Percentiles rank a stretch among this genome's conserved stretches.
phyloP scores from a whole-genome alignment of 2,113 vertebrate genomes.

The Megaptera novaeangliae region DNA sequence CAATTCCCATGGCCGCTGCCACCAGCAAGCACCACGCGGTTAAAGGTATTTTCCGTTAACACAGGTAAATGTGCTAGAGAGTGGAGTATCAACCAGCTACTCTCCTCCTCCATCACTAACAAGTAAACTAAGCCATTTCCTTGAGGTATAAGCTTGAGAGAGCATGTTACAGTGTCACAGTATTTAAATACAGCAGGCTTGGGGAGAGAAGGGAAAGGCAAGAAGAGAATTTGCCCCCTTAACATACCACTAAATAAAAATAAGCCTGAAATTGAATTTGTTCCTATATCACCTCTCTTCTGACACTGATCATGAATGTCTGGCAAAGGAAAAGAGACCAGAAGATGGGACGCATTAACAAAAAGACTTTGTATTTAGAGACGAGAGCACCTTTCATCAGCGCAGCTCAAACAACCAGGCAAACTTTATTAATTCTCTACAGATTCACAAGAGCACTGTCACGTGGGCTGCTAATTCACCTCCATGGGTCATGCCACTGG shows the following conservation, averaged over 20 bases:
- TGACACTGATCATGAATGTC: neutral
- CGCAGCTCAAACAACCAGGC: neutral
- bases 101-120: neutral
- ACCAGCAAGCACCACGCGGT: neutral
- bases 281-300: neutral
- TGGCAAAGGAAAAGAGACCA: slow-evolving; percentile 35
- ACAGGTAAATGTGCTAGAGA: neutral
- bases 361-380: neutral
- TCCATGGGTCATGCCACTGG: neutral
- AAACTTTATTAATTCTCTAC: neutral
- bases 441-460: neutral
- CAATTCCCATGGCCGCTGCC: neutral
- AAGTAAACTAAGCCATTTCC: neutral
- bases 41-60: slow-evolving; percentile 28
- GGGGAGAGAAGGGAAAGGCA: neutral
- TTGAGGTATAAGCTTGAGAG: neutral
- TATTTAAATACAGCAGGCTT: neutral
- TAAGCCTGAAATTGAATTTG: neutral
- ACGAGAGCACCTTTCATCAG: neutral
- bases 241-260: neutral
- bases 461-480: neutral
- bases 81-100: neutral
- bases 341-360: neutral
- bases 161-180: rapidly evolving
- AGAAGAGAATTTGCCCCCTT: neutral